Evolutionary conservation across 2,113 vertebrate species (phyloP), one percentile per base, ranked within the genome.

Genomic region (Arothron firmamentum): DNA sequence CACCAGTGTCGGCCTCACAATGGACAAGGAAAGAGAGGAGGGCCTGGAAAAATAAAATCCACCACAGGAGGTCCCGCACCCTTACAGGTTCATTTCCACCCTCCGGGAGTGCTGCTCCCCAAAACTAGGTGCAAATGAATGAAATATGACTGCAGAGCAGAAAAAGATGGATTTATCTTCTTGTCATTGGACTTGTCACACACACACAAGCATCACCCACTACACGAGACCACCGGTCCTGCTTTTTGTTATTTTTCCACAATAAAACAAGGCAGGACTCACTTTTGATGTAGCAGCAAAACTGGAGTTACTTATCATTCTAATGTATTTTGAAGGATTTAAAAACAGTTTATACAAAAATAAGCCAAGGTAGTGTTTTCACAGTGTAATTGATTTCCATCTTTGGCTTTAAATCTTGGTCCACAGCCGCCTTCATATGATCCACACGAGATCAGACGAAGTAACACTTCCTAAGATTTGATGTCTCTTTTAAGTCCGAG

Each of bases 1-100:
- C 18, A 5, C 56, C 31, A 51, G 60, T 8, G 21, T 14, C 38
- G 69, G 67, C 62, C 60, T 65, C 34, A 11, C 61, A 8, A 78
- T 43, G 62, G 74, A 79, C 71, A 59, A 57, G 59, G 62, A 67
- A 71, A 72, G 77, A 77, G 73, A 76, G 70, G 64, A 57, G 19
- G 53, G 71, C 56, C 52, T 9, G 2, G 65, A 53, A 62, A 45
- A 80, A 67, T 45, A 62, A 50, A 60, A 57, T 58, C 67, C 10
- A 41, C 64, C 47, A 0, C 4, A 59, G 55, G 51, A 78, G 77
- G 58, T 64, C 16, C 20, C 17, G 53, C 51, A 21, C 62, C 57
- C 62, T 65, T 71, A 47, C 53, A 46, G 56, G 45, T 63, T 72
- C 78, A 56, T 53, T 59, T 43, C 62, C 21, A 59, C 65, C 63